Base-by-base conservation (phyloP, 2,797 vertebrate genomes). In the Sebastes miniatus region DNA sequence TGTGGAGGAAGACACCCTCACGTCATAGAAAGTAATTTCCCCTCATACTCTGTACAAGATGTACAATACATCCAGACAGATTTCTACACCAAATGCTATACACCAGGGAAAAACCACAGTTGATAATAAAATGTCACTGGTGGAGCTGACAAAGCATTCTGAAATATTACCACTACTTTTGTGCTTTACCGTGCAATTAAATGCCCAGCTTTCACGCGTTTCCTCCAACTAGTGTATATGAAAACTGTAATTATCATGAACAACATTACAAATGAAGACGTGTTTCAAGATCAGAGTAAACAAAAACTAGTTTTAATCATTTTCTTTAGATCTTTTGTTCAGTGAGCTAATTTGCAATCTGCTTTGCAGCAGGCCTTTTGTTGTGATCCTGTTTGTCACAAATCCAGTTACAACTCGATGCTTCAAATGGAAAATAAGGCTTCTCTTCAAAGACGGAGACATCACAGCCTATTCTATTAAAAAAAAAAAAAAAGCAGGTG, bases 401-500 rank as follows among this genome's bases (percentile, higher is more conserved):
- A 84, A 85, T 77, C 61, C 78, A 83, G 75, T 76, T 77, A 73
- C 66, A 79, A 73, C 70, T 81, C 76, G 3, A 52, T 68, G 69
- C 52, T 80, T 57, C 73, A 77, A 84, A 83, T 80, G 76, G 59
- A 90, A 91, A 89, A 83, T 4, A 76, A 24, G 69, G 61, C 71
- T 66, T 82, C 73, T 79, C 87, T 87, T 89, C 87, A 92, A 92
- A 92, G 87, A 85, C 29, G 24, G 57, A 88, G 66, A 88, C 84
- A 90, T 92, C 88, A 89, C 87, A 87, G 87, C 52, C 64, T 64
- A 22, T 82, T 85, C 72, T 58, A 63, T 82, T 69, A 72, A 66
- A 77, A 87, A 83, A 59, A 5, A 5, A 20, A 62, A 62, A 16
- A 87, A 71, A 87, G 64, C 84, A 92, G 90, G 88, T 88, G 90